Evolutionary conservation across 2,797 vertebrate genomes (phyloP).

Genomic region (Enteromius fasciolatus): DNA sequence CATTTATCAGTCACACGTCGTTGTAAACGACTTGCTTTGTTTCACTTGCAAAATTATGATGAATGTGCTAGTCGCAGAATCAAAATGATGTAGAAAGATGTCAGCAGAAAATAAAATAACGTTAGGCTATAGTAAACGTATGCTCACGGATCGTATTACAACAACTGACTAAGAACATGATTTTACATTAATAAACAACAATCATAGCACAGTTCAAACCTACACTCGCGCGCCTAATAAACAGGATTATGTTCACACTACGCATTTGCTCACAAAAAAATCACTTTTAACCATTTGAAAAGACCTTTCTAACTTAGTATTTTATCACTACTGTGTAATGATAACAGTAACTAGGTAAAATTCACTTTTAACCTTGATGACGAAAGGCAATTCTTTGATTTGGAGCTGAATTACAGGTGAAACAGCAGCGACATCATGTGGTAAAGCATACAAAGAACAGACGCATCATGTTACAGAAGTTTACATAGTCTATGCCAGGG

Average conservation of each 20-base stretch:
- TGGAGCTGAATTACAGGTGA: neutral
- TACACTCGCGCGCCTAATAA: neutral
- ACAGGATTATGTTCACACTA: neutral
- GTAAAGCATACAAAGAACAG: neutral
- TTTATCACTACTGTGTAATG: neutral
- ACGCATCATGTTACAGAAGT: neutral
- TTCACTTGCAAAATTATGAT: neutral
- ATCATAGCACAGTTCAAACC: neutral
- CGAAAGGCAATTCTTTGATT: neutral
- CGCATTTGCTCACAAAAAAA: neutral
- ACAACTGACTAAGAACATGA: neutral
- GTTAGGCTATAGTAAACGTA: neutral
- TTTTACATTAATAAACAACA: neutral
- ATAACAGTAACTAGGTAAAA: neutral
- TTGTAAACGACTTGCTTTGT: neutral
- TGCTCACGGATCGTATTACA: neutral
- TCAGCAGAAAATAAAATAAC: neutral
- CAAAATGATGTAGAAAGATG: neutral
- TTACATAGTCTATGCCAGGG: too few species aligned
- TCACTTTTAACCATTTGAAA: neutral
- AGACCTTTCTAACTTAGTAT: neutral
- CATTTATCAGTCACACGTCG: neutral
- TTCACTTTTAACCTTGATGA: neutral
- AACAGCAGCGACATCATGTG: slow-evolving; percentile 42
- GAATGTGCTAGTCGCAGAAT: too few species aligned